Evolutionary conservation across 30 jellyfish, hydroid and myxozoan species (phyloP), one percentile per base, ranked within the genome.

Genomic region (Chrysaora quinquecirrha): DNA sequence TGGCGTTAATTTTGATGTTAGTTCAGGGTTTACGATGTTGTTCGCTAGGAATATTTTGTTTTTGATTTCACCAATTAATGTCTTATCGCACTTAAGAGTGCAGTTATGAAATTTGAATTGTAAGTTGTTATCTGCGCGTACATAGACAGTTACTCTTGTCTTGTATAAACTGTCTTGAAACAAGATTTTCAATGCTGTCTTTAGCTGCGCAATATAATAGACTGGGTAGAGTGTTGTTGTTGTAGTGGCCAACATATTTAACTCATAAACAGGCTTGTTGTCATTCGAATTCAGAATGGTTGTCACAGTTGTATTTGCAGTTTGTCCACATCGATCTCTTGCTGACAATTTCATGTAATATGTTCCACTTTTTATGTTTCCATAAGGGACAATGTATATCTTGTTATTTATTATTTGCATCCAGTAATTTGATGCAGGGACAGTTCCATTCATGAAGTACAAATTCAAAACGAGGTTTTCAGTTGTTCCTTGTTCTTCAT

Each of bases 311-410:
- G 96, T 78, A 16, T 52, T 49, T 0, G 95, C 95, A 0, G 85
- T 27, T 29, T 78, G 96, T 18, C 75, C 88, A 75, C 98, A 91
- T 1, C 54, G 32, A 50, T 91, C 98, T 6, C 48, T 48, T 0
- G 90, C 98, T 49, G 87, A 27, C 27, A 91, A 22, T 19, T 1
- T 28, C 90, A 65, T 78, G 52, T 54, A 56, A 50, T 87, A 75
- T n/a, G 65, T 48, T 18, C 93, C 96, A 29, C 74, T 64, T 32
- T 27, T 48, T 35, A 74, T 65, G 43, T 48, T 32, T 19, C 83
- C 76, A 11, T 62, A n/a, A 1, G 98, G 98, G 14, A 80, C 78
- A 30, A 86, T 64, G 75, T 85, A 91, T 31, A 91, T 20, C 4
- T 14, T 21, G 7, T 70, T 71, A 34, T 64, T 54, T 19, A 66